Percentiles rank a stretch among this genome's conserved stretches.
These are phyloP conservation scores for Hipparchia sbordonii DNA, from an alignment of 2,888 invertebrate genomes.

Conservation along the genomic window DNA sequence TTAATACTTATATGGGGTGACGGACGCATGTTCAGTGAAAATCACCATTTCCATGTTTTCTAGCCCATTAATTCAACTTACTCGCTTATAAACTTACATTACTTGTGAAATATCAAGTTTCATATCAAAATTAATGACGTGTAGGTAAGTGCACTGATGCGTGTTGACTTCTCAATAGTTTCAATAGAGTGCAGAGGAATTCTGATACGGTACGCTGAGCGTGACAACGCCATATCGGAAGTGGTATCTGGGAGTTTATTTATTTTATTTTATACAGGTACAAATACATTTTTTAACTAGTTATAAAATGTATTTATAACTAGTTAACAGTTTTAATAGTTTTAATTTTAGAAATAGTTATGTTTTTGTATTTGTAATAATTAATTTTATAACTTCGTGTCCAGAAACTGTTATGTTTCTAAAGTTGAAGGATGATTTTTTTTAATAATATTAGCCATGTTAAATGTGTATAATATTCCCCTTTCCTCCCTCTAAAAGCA, in stretches of 20 bases:
- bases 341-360: too few relatives aligned
- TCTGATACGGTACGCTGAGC: not conserved
- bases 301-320: too few relatives aligned
- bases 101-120: not conserved
- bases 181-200: not conserved
- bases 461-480: too few relatives aligned
- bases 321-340: too few relatives aligned
- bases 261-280: not conserved
- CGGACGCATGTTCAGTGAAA: too few relatives aligned
- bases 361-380: too few relatives aligned
- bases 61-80: not conserved
- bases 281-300: too few relatives aligned
- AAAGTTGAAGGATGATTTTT: too few relatives aligned
- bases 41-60: not conserved
- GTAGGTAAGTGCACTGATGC: not conserved
- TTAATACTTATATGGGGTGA: too few relatives aligned
- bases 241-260: not conserved
- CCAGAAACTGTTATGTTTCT: not conserved
- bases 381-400: not conserved
- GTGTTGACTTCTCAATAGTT: not conserved
- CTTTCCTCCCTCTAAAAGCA: too few relatives aligned
- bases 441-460: too few relatives aligned
- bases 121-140: conserved; percentile 11
- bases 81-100: not conserved
- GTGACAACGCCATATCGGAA: conserved; percentile 9